Evolutionary conservation across 2,113 vertebrate genomes (phyloP), one percentile per base, ranked within the genome.

Genomic region (Cochlearius cochlearius): DNA sequence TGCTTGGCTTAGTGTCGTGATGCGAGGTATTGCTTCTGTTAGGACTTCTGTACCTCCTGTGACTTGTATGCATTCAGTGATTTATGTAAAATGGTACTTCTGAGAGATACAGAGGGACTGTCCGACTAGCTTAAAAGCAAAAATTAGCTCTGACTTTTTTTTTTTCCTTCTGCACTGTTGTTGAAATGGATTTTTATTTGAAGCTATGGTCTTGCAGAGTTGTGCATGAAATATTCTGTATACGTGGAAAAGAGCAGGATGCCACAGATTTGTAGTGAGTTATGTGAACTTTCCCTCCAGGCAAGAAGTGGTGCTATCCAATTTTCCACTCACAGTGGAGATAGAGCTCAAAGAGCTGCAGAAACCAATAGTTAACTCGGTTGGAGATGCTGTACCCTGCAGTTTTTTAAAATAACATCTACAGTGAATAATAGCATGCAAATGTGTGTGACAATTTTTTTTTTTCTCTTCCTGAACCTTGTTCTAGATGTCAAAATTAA

Each of bases 401-500:
- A 73, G 68, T 86, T 91, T 56, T 94, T 91, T 71, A 91, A 79
- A 95, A 66, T 72, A 90, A 59, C 41, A 79, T 66, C 39, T 91
- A 39, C 38, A 26, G 20, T 79, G 71, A 83, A 79, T 92, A 91
- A 89, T 14, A 67, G 41, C 11, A 36, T 93, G 45, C 64, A 66
- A 94, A 93, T 0, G 0, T 86, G 22, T 90, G 58, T 97, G 95
- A 96, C 76, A 26, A 43, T 85, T 47, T 63, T 59, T 50, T 59
- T 50, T 87, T 92, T 95, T 92, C 74, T 94, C 41, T 94, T 95
- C 79, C 67, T 60, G 66, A 93, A 64, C 87, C 79, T 87, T 95
- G 26, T 97, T 96, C 90, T 91, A 94, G 95, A 95, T 96, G 90
- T 97, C 94, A 96, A 63, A 95, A 88, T 94, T 93, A 92, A 93